phyloP scores from a whole-genome alignment of 2,888 invertebrate genomes.

The Megamerina dolium region DNA sequence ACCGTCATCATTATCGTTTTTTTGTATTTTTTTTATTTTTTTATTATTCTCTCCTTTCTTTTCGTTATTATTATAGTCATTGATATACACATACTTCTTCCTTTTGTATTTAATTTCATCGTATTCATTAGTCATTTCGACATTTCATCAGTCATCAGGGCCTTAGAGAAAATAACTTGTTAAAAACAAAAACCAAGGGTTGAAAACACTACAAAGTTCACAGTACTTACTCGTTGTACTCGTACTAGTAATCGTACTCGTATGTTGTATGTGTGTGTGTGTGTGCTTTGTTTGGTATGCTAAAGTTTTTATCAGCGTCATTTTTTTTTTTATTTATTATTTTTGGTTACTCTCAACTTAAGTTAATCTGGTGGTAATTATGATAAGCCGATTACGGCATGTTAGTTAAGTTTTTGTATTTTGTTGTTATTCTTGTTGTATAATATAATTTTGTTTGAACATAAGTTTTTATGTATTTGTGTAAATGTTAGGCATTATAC shows the following conservation, averaged over 20 bases:
- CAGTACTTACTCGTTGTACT: too few species aligned
- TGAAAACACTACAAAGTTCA: too few species aligned
- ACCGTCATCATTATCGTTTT: neutral
- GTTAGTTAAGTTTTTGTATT: too few species aligned
- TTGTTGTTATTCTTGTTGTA: slow-evolving; percentile 4
- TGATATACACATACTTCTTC: neutral
- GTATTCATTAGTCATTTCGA: slow-evolving; percentile 14
- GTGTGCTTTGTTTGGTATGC: too few species aligned
- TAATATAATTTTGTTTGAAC: too few species aligned
- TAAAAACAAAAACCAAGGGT: too few species aligned
- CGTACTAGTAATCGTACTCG: too few species aligned
- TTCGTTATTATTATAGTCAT: neutral
- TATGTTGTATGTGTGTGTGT: too few species aligned
- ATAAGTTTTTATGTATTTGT: too few species aligned
- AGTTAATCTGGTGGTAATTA: slow-evolving; percentile 21
- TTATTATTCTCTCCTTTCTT: neutral
- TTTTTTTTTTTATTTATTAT: too few species aligned
- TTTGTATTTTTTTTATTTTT: neutral
- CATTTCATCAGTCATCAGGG: slow-evolving; percentile 11
- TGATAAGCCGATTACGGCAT: slow-evolving; percentile 19
- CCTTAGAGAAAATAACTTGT: too few species aligned
- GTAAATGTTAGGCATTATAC: too few species aligned
- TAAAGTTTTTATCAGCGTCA: slow-evolving; percentile 18
- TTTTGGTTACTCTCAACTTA: slow-evolving; percentile 21
- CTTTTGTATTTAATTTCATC: slow-evolving; percentile 4